These are phyloP conservation scores for Onthophagus taurus DNA, from an alignment of 1,140 invertebrate species.

Conservation along the genomic window DNA sequence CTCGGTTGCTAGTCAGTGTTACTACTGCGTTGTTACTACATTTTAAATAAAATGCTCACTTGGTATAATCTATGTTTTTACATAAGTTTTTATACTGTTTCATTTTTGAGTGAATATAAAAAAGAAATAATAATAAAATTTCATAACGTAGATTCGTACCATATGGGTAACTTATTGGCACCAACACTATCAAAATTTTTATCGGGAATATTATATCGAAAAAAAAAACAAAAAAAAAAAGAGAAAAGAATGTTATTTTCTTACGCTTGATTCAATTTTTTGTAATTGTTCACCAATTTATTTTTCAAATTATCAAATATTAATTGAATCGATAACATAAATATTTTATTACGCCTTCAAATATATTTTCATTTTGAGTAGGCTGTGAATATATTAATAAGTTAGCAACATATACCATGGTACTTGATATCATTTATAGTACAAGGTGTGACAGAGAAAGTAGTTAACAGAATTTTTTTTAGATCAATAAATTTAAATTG, in stretches of 20 bases:
- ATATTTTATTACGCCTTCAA: too few relatives aligned
- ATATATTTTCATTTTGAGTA: too few relatives aligned
- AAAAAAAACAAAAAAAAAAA: conserved; percentile 9
- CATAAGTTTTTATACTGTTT: conserved; percentile 2
- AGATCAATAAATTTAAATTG: too few relatives aligned
- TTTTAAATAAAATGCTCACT: conserved; percentile 23
- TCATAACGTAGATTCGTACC: conserved; percentile 8
- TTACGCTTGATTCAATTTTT: conserved; percentile 16
- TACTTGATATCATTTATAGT: too few relatives aligned
- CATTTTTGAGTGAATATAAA: conserved; percentile 6
- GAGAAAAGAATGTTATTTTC: conserved; percentile 12
- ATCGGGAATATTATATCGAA: conserved; percentile 13
- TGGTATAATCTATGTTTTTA: conserved; percentile 10
- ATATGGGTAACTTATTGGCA: conserved; percentile 10
- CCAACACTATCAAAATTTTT: conserved; percentile 10
- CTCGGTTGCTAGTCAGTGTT: conserved; percentile 34
- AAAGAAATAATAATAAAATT: too few relatives aligned
- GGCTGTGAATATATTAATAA: too few relatives aligned
- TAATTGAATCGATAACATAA: too few relatives aligned
- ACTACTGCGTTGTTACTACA: conserved; percentile 28
- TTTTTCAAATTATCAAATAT: conserved; percentile 4
- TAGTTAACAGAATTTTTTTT: background rate
- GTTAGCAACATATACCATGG: too few relatives aligned
- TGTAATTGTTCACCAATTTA: background rate
- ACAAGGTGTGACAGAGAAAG: too few relatives aligned